These are phyloP conservation scores for Pecten maximus DNA, from an alignment of 2,888 invertebrate genomes.

Conservation along the genomic window DNA sequence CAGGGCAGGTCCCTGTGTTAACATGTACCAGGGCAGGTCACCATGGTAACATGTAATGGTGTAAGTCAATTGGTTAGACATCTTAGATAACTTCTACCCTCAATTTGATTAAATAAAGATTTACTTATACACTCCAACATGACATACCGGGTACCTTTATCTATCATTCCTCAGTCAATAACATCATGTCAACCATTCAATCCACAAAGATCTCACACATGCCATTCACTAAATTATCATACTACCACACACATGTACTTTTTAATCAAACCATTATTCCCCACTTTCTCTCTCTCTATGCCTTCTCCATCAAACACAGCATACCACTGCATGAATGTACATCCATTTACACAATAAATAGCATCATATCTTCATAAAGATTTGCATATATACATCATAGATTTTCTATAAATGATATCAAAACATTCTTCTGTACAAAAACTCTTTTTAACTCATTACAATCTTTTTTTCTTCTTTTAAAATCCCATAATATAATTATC, in stretches of 20 bases:
- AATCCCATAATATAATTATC: background rate
- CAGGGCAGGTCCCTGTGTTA: background rate
- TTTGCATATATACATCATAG: background rate
- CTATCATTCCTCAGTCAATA: background rate
- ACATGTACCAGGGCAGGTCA: background rate
- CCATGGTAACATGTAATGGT: too few relatives aligned
- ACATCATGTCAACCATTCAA: background rate
- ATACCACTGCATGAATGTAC: too few relatives aligned
- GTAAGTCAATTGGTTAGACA: too few relatives aligned
- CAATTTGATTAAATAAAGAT: too few relatives aligned
- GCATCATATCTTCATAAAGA: background rate
- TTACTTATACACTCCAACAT: too few relatives aligned
- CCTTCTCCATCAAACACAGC: too few relatives aligned
- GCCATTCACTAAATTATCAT: too few relatives aligned
- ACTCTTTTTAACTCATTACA: background rate
- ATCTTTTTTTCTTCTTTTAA: background rate
- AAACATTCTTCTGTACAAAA: background rate
- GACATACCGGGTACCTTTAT: too few relatives aligned
- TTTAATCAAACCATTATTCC: too few relatives aligned
- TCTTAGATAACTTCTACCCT: too few relatives aligned
- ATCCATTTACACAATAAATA: constrained; percentile 8
- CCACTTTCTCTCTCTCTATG: too few relatives aligned
- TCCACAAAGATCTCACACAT: background rate
- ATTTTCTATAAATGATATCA: background rate
- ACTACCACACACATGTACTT: too few relatives aligned